A percentile compares a stretch with the other conserved stretches of the same genome.
Conservation (phyloP, 2,888 invertebrate genomes). For the Brachyopa scutellaris region DNA sequence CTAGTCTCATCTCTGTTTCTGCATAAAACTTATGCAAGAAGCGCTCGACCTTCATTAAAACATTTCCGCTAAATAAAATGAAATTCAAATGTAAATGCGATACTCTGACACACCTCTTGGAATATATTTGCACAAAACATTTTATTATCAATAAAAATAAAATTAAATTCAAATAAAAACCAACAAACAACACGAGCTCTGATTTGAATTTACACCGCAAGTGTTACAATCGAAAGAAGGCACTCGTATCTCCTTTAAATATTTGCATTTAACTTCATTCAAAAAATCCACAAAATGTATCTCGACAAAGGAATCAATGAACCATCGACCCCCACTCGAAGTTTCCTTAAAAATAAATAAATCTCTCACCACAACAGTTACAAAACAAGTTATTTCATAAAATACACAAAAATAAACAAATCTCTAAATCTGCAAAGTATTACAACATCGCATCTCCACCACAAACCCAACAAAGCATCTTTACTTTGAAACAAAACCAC, state of each 20-base stretch:
- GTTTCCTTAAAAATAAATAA: too few relatives aligned
- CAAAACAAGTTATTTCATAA: conserved; percentile 63
- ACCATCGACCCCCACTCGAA: conserved; percentile 38
- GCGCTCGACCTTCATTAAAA: too few relatives aligned
- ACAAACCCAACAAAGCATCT: conserved; percentile 57
- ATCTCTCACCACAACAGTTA: too few relatives aligned
- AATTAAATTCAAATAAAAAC: background rate
- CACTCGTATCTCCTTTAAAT: too few relatives aligned
- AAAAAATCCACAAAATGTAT: conserved; percentile 17
- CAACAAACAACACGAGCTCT: background rate
- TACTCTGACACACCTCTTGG: background rate
- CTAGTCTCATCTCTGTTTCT: too few relatives aligned
- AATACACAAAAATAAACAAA: too few relatives aligned
- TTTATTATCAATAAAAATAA: background rate
- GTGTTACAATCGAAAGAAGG: too few relatives aligned
- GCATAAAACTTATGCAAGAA: too few relatives aligned
- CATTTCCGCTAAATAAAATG: too few relatives aligned
- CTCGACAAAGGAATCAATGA: conserved; percentile 47
- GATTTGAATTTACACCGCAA: conserved; percentile 26
- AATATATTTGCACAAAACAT: background rate
- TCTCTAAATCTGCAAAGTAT: conserved; percentile 27
- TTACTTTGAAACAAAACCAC: conserved; percentile 62
- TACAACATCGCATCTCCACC: conserved; percentile 36
- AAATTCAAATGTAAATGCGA: too few relatives aligned
- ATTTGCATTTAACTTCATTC: conserved; percentile 30